These are phyloP conservation scores for Seira sanloemensis DNA, from an alignment of 2,888 invertebrate genomes.

Conservation along the genomic window DNA sequence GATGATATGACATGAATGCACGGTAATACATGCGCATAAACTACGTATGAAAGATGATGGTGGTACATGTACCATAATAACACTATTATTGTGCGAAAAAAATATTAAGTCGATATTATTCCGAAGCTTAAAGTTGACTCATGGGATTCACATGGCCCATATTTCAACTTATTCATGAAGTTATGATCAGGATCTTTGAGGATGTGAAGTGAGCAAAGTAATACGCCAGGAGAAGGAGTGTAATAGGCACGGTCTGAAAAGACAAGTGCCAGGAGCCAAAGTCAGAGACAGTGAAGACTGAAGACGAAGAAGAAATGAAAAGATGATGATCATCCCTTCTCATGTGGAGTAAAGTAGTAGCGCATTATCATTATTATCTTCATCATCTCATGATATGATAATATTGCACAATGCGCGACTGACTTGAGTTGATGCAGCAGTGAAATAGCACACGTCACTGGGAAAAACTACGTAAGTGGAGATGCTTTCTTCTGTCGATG, in stretches of 20 bases:
- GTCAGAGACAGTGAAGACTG: neutral
- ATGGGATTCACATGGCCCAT: constrained; percentile 39
- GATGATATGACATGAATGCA: constrained; percentile 44
- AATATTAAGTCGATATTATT: constrained; percentile 7
- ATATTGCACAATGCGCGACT: constrained; percentile 6
- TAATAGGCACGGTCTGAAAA: neutral
- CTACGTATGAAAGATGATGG: constrained; percentile 26
- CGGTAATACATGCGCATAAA: constrained; percentile 12
- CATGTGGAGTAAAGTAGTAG: constrained; percentile 19
- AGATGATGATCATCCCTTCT: constrained; percentile 15
- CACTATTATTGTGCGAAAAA: neutral
- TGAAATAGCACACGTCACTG: neutral
- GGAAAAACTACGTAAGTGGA: neutral
- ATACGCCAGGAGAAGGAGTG: neutral
- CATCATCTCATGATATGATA: constrained; percentile 20
- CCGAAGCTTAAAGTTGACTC: constrained; percentile 29
- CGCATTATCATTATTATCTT: constrained; percentile 15
- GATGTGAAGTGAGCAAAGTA: neutral
- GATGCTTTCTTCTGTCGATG: constrained; percentile 16
- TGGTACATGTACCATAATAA: neutral
- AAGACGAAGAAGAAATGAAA: constrained; percentile 21
- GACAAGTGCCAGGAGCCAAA: constrained; percentile 5
- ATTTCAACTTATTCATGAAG: constrained; percentile 1
- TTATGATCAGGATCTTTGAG: neutral
- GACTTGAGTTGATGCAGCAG: neutral